Percentiles rank a stretch among this genome's conserved stretches.
Conservation (phyloP, 2,888 invertebrate genomes). For the Aspidiotus destructor region DNA sequence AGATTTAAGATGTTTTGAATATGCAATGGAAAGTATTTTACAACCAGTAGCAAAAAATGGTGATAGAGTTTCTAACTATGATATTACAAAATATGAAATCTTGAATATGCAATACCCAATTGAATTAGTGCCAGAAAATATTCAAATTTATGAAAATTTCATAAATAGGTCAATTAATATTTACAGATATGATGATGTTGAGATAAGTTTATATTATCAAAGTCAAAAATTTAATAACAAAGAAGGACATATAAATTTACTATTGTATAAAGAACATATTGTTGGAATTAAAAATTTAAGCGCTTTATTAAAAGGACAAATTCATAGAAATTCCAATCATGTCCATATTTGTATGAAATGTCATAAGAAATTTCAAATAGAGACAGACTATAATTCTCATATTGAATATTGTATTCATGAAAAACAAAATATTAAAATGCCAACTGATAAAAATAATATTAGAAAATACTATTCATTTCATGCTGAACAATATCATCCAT, state of each 20-base stretch:
- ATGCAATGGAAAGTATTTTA: constrained; percentile 7
- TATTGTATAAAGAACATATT: constrained; percentile 11
- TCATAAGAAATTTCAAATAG: constrained; percentile 4
- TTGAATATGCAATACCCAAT: constrained; percentile 14
- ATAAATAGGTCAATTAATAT: constrained; percentile 20
- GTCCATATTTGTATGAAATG: constrained; percentile 12
- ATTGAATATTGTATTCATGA: constrained; percentile 17
- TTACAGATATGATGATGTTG: constrained; percentile 12
- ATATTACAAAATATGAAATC: constrained; percentile 6
- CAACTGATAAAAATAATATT: constrained; percentile 7
- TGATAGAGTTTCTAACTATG: constrained; percentile 7
- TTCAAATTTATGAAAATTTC: constrained; percentile 17
- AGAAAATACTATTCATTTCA: constrained; percentile 17
- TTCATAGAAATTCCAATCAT: constrained; percentile 8
- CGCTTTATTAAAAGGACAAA: constrained; percentile 8
- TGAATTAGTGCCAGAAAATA: constrained; percentile 9
- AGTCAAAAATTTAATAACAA: constrained; percentile 8
- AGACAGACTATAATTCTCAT: constrained; percentile 19
- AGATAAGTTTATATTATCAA: constrained; percentile 13
- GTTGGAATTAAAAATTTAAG: constrained; percentile 14
- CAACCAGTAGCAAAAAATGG: constrained; percentile 8
- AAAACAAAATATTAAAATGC: constrained; percentile 23
- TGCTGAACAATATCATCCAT: constrained; percentile 24
- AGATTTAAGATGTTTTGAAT: constrained; percentile 13
- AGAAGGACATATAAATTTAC: constrained; percentile 15